Percentiles rank a stretch among this genome's conserved stretches.
phyloP scores from a whole-genome alignment of 30 jellyfish, hydroid and myxozoan genomes.

The Cassiopea xamachana region DNA sequence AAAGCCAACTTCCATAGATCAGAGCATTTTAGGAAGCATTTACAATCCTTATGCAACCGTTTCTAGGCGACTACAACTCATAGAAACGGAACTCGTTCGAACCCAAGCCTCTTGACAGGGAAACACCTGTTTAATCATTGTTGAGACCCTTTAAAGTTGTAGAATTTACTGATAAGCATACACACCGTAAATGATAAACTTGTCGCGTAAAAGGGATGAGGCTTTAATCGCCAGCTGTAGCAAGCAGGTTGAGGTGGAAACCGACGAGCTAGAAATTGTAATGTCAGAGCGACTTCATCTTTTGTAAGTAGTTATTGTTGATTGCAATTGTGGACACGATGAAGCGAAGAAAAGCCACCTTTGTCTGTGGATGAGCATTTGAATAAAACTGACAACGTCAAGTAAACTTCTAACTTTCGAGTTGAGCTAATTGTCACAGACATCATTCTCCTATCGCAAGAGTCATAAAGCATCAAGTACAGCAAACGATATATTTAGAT shows the following conservation, averaged over 20 bases:
- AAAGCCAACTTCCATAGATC: too few species aligned
- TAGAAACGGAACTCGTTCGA: background rate
- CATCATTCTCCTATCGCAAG: too few species aligned
- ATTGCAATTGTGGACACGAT: background rate
- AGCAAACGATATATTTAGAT: too few species aligned
- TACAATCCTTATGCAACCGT: background rate
- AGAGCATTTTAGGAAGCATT: too few species aligned
- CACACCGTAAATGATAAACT: background rate
- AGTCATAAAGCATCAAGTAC: too few species aligned
- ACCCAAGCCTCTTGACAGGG: background rate
- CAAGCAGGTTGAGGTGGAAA: background rate
- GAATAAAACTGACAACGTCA: background rate
- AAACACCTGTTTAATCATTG: background rate
- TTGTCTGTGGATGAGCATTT: slow-evolving; percentile 22
- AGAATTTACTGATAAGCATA: background rate
- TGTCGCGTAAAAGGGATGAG: background rate
- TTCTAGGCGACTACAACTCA: background rate
- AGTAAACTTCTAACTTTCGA: background rate
- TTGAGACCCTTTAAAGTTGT: background rate
- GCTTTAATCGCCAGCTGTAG: background rate
- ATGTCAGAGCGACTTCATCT: slow-evolving; percentile 31
- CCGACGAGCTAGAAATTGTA: background rate
- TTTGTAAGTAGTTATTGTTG: slow-evolving; percentile 1
- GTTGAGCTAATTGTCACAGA: too few species aligned
- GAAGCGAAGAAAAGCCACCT: background rate